Evolutionary conservation across 2,888 invertebrate genomes (phyloP).

Genomic region (Ochropleura plecta): DNA sequence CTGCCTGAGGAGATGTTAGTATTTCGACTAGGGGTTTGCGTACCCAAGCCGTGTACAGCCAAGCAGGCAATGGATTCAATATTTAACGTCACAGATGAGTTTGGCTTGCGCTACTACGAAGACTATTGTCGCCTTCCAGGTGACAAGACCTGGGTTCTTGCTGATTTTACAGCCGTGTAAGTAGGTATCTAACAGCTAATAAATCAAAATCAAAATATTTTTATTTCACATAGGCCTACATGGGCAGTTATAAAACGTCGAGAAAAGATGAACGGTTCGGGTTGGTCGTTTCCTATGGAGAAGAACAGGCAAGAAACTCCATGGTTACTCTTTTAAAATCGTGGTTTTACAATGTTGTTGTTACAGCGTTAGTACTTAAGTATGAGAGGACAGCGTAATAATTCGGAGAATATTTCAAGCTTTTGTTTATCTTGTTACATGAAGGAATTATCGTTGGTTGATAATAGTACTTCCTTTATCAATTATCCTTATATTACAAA

Average conservation of each 20-base stretch:
- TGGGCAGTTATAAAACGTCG: too few species aligned
- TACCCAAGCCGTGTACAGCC: slow-evolving; percentile 35
- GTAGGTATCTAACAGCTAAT: slow-evolving; percentile 6
- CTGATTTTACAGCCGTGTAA: slow-evolving; percentile 26
- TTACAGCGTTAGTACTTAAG: too few species aligned
- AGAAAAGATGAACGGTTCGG: too few species aligned
- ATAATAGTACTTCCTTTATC: slow-evolving; percentile 1
- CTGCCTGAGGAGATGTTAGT: not conserved
- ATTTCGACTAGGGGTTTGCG: slow-evolving; percentile 21
- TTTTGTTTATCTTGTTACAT: not conserved
- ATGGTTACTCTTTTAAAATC: too few species aligned
- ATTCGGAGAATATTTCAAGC: not conserved
- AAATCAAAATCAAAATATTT: too few species aligned
- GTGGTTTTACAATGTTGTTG: too few species aligned
- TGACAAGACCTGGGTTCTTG: slow-evolving; percentile 37
- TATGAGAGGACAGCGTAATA: too few species aligned
- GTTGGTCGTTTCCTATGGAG: too few species aligned
- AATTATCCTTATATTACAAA: not conserved
- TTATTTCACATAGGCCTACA: too few species aligned
- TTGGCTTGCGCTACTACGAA: slow-evolving; percentile 25
- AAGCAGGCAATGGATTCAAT: slow-evolving; percentile 24
- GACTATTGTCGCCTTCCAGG: slow-evolving; percentile 33
- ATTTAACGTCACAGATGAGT: slow-evolving; percentile 11
- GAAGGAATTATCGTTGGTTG: not conserved
- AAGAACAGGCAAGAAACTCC: too few species aligned